phyloP scores from a whole-genome alignment of 2,888 invertebrate genomes.

The Tineola bisselliella region DNA sequence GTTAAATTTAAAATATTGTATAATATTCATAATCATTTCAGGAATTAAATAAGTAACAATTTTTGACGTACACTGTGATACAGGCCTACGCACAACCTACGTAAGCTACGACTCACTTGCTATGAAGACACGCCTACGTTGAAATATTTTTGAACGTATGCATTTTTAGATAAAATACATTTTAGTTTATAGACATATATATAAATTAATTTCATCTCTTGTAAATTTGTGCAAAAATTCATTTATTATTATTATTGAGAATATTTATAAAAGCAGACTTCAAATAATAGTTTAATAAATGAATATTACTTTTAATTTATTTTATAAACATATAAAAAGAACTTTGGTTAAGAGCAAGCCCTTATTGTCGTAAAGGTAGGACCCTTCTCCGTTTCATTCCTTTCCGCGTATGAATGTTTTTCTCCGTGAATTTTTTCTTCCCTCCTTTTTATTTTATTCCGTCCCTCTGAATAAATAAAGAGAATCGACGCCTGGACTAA shows the following conservation, averaged over 20 bases:
- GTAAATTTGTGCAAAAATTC: no score
- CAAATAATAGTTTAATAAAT: no score
- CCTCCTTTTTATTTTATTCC: slow-evolving; percentile 35
- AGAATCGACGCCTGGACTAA: slow-evolving; percentile 37
- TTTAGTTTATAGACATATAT: no score
- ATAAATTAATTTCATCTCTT: no score
- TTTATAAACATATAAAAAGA: no score
- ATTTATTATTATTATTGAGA: no score
- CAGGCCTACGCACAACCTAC: neutral
- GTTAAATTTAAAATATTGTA: no score
- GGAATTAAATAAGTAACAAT: neutral
- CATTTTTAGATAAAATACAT: no score
- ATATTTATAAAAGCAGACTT: no score
- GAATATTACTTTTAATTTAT: no score
- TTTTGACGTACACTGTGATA: neutral
- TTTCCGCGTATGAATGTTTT: slow-evolving; percentile 40
- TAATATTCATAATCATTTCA: no score
- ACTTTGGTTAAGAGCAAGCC: neutral
- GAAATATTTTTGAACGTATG: no score
- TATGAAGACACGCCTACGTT: neutral
- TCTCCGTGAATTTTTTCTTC: slow-evolving; percentile 34
- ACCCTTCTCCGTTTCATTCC: slow-evolving; percentile 17
- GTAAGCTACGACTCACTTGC: neutral
- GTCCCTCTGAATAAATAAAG: slow-evolving; percentile 46
- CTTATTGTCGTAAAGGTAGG: slow-evolving; percentile 15